Evolutionary conservation across 2,888 invertebrate species (phyloP).

Genomic region (Prosopocoilus inquinatus): DNA sequence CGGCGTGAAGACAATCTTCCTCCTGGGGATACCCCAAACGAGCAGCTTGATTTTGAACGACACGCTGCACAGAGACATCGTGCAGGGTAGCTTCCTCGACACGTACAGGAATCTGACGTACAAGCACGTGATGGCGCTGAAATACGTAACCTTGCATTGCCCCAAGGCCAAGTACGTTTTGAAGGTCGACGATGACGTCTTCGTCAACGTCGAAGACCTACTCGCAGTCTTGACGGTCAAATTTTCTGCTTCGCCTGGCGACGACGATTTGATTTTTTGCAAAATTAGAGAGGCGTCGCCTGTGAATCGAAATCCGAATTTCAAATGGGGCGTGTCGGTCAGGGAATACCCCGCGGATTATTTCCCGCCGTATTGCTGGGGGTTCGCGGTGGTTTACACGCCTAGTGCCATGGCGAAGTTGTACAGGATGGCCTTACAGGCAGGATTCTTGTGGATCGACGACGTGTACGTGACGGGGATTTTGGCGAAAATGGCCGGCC

Average conservation of each 20-base stretch:
- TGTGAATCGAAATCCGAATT: conserved; percentile 63
- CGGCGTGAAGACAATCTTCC: conserved; percentile 62
- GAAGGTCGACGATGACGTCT: conserved; percentile 75
- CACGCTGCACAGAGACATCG: conserved; percentile 60
- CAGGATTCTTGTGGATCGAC: conserved; percentile 72
- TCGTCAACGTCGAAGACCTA: conserved; percentile 66
- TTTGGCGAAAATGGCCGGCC: conserved; percentile 56
- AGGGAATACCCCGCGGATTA: conserved; percentile 61
- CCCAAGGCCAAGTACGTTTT: conserved; percentile 61
- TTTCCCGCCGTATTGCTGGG: conserved; percentile 77
- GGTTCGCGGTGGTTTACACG: conserved; percentile 62
- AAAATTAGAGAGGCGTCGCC: conserved; percentile 52
- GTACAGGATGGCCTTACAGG: conserved; percentile 56
- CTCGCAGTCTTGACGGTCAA: conserved; percentile 57
- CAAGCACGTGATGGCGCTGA: conserved; percentile 57
- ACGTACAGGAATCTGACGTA: conserved; percentile 57
- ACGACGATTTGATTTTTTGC: conserved; percentile 64
- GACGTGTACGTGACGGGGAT: conserved; percentile 70
- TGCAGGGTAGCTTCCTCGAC: conserved; percentile 71
- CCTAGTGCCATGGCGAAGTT: conserved; percentile 56
- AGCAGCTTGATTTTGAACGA: conserved; percentile 55
- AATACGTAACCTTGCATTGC: conserved; percentile 55
- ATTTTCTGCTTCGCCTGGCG: conserved; percentile 62
- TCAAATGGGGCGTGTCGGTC: conserved; percentile 75
- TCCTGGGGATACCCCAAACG: conserved; percentile 58